phyloP scores from a whole-genome alignment of 2,797 vertebrate species.

The Sebastes ruberrimus region DNA sequence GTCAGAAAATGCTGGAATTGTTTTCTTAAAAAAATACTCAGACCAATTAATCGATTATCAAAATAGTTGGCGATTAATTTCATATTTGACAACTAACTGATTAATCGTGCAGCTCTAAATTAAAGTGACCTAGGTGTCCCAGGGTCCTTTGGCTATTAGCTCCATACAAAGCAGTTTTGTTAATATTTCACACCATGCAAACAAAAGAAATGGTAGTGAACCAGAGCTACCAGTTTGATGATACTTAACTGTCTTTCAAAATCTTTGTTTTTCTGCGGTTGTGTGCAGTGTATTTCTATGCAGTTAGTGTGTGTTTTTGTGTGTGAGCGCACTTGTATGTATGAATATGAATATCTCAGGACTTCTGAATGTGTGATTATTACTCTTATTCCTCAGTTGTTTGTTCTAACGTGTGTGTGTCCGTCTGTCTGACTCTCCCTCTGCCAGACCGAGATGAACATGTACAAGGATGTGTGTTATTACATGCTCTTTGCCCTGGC shows the following conservation, averaged over 20 bases:
- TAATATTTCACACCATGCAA: background rate
- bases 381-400: background rate
- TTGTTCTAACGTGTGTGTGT: conserved; percentile 12
- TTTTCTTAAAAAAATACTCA: too few species aligned
- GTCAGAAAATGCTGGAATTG: too few species aligned
- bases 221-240: background rate
- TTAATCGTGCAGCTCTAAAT: too few species aligned
- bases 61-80: too few species aligned
- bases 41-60: too few species aligned
- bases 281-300: background rate
- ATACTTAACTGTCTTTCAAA: background rate
- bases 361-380: background rate
- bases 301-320: background rate
- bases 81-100: too few species aligned
- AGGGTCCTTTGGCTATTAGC: background rate
- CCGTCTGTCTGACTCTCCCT: conserved; percentile 9
- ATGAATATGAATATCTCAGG: background rate
- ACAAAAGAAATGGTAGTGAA: background rate
- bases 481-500: conserved; percentile 99
- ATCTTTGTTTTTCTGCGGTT: background rate
- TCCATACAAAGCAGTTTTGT: background rate
- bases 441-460: conserved; percentile 92
- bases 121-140: background rate
- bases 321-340: background rate
- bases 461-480: conserved; percentile 98